phyloP scores from a whole-genome alignment of 2,797 vertebrate genomes.

The Periparus ater region DNA sequence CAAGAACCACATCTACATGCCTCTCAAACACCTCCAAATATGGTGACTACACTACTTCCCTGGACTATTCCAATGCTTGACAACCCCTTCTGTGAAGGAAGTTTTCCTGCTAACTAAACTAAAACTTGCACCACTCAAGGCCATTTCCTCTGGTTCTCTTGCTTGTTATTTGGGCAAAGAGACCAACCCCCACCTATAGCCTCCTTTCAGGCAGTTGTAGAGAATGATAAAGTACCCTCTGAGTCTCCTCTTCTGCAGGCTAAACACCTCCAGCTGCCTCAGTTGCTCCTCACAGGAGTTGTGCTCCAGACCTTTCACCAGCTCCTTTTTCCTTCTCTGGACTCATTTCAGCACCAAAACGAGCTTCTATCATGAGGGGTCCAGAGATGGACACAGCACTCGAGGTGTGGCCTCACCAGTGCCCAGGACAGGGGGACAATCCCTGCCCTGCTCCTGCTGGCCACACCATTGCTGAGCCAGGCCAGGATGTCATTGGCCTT shows the following conservation, averaged over 20 bases:
- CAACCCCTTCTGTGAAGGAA: not conserved
- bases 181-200: rapidly evolving
- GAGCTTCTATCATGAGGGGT: not conserved
- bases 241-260: not conserved
- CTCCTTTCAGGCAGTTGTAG: not conserved
- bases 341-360: not conserved
- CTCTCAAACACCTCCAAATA: not conserved
- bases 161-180: not conserved
- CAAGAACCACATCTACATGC: not conserved
- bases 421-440: not conserved
- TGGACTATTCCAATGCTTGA: not conserved
- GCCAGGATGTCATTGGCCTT: not conserved
- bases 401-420: rapidly evolving
- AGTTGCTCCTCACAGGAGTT: not conserved
- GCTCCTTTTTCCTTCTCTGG: rapidly evolving
- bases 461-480: not conserved
- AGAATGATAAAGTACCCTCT: too few relatives aligned
- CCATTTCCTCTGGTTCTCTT: not conserved
- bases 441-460: not conserved
- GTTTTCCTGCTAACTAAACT: not conserved
- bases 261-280: not conserved
- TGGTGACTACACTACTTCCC: not conserved
- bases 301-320: not conserved
- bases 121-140: not conserved
- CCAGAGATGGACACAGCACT: not conserved